Base-by-base conservation (phyloP, 1,140 invertebrate species). In the Orchestia grillus region DNA sequence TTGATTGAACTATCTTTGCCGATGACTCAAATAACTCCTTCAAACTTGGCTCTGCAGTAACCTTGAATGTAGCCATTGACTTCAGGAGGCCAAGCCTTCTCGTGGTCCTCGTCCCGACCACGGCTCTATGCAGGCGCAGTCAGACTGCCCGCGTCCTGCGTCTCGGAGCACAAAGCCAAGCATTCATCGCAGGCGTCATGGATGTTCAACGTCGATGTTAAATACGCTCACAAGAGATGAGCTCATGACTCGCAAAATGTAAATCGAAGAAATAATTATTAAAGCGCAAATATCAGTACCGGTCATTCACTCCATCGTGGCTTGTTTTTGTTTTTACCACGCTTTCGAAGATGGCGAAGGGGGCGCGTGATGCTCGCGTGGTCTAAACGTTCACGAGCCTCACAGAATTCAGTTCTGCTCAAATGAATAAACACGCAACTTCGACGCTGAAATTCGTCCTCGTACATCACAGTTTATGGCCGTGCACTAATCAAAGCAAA, bases 51-150 rank as follows among this genome's bases (percentile, higher is more conserved):
- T 44, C 88, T 42, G 88, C 88, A 42, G 88, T 90, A 94, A 47
- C 92, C 92, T 94, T 94, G 92, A 94, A 94, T 23, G 92, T 94
- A 36, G 92, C 44, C 92, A 94, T 94, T 94, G 92, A 94, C 43
- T 94, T 47, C 92, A 94, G 28, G 41, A 90, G 43, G 41, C n/a
- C 88, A 94, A 45, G 41, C 43, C 16, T 44, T 40, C 41, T 45
- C 40, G 44, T 41, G 92, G 11, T 94, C 92, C 16, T 45, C 44
- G 11, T 0, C 16, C 6, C 88, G 6, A 53, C 47, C 47, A 53
- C 47, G 6, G 19, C 11, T 44, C 40, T 44, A 28, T n/a, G 41
- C 92, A 92, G 43, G 16, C 4, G 43, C 11, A 47, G 92, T 44
- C 41, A 6, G 92, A 11, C 40, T 11, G 92, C 40, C 92, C 8